Evolutionary conservation across 2,888 invertebrate species (phyloP).

Genomic region (Lepas anatifera): DNA sequence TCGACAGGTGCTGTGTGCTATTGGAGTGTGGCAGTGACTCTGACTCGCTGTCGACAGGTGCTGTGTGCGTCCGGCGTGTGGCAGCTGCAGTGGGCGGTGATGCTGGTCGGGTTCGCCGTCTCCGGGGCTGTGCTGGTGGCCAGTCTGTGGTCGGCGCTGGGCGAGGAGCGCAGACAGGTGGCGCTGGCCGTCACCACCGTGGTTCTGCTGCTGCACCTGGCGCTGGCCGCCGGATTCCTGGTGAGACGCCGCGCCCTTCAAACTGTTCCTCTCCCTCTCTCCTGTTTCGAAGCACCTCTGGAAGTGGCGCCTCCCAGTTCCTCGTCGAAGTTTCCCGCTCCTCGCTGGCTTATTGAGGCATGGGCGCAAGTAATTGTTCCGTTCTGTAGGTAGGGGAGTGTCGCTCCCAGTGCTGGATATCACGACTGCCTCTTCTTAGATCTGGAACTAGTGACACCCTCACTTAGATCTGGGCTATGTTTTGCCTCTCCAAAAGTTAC

Average conservation of each 20-base stretch:
- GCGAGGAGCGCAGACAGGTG: conserved; percentile 18
- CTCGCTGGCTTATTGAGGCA: neutral
- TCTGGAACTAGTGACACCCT: too few species aligned
- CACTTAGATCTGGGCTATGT: too few species aligned
- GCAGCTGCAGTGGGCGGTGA: conserved; percentile 22
- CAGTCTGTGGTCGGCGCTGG: conserved; percentile 18
- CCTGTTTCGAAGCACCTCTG: too few species aligned
- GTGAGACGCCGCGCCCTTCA: conserved; percentile 3
- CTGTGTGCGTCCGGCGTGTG: conserved; percentile 23
- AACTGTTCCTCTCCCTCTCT: neutral
- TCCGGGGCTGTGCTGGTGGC: conserved; percentile 1
- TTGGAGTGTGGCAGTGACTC: neutral
- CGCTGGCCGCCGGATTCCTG: conserved; percentile 24
- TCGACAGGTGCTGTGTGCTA: neutral
- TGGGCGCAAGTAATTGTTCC: neutral
- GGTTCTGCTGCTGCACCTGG: conserved; percentile 23
- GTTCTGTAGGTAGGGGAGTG: neutral
- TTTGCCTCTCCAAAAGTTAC: too few species aligned
- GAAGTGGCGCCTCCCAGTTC: neutral
- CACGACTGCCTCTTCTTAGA: too few species aligned
- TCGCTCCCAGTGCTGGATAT: too few species aligned
- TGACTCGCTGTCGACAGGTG: conserved; percentile 15
- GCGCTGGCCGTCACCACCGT: conserved; percentile 21
- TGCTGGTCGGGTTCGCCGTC: conserved; percentile 9
- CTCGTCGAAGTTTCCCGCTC: neutral